A percentile compares a stretch with the other conserved stretches of the same genome.
phyloP scores from a whole-genome alignment of 2,888 invertebrate genomes.

The Philhelius pedissequus region DNA sequence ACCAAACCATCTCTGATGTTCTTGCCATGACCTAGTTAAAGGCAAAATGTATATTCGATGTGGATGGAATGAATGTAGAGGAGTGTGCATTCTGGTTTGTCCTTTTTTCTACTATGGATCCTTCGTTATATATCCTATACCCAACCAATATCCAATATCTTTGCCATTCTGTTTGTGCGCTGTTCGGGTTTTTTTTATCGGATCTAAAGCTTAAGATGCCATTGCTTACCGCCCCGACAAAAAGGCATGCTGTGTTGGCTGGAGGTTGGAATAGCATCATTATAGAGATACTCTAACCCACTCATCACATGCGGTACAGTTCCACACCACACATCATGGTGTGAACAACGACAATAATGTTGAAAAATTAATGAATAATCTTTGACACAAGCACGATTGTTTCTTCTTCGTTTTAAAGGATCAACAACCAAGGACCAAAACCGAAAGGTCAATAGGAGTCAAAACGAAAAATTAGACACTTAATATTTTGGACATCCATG shows the following conservation, averaged over 20 bases:
- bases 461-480: not conserved
- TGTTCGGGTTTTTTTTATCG: not conserved
- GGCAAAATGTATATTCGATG: not conserved
- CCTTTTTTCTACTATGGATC: not conserved
- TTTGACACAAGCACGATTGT: not conserved
- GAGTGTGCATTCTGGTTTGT: not conserved
- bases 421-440: not conserved
- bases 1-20: conserved; percentile 1
- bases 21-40: conserved; percentile 30
- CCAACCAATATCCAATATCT: conserved; percentile 13
- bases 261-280: not conserved
- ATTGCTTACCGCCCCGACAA: not conserved
- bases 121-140: not conserved
- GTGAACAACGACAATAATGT: conserved; percentile 28
- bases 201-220: conserved; percentile 31
- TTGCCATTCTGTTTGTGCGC: not conserved
- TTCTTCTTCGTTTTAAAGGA: not conserved
- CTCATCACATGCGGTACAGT: not conserved
- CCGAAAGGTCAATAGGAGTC: not conserved
- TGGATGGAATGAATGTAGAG: not conserved
- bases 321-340: conserved; percentile 2
- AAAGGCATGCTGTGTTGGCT: not conserved
- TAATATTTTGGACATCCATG: not conserved
- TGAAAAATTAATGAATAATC: conserved; percentile 20
- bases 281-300: not conserved